A percentile compares a stretch with the other conserved stretches of the same genome.
Evolutionary conservation across 2,888 invertebrate species (phyloP).

Genomic region (Hirudinaria manillensis): DNA sequence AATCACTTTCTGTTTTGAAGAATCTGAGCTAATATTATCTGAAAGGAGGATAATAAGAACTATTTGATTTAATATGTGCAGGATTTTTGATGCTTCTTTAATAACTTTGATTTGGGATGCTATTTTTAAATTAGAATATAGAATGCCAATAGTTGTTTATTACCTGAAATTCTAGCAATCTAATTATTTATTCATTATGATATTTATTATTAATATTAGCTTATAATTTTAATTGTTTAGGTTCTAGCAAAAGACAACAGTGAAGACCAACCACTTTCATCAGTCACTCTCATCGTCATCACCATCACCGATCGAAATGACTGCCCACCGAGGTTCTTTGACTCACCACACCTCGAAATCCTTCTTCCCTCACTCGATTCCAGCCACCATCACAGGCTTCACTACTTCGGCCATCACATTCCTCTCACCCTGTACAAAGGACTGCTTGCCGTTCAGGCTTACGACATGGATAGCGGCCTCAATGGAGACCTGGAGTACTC

Average conservation of each 20-base stretch:
- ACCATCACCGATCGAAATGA: not conserved
- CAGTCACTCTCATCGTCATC: not conserved
- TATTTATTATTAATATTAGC: not conserved
- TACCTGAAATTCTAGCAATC: too few species aligned
- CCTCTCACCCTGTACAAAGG: not conserved
- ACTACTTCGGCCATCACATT: not conserved
- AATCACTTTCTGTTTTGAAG: too few species aligned
- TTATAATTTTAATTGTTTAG: not conserved
- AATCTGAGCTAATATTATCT: too few species aligned
- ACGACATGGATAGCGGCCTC: not conserved
- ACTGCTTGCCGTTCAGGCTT: not conserved
- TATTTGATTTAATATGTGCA: too few species aligned
- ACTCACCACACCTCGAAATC: conserved; percentile 4
- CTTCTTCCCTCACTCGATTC: not conserved
- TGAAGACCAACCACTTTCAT: not conserved
- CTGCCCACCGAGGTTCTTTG: not conserved
- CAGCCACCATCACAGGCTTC: not conserved
- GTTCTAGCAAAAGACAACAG: not conserved
- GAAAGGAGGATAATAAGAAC: too few species aligned
- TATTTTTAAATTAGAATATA: too few species aligned
- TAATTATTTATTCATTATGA: too few species aligned
- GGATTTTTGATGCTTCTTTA: too few species aligned
- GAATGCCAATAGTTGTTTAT: too few species aligned
- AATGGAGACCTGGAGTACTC: not conserved
- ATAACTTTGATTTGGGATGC: too few species aligned